Percentiles rank a stretch among this genome's conserved stretches.
These are phyloP conservation scores for Cirrhinus mrigala DNA, from an alignment of 2,797 vertebrate genomes.

Conservation along the genomic window DNA sequence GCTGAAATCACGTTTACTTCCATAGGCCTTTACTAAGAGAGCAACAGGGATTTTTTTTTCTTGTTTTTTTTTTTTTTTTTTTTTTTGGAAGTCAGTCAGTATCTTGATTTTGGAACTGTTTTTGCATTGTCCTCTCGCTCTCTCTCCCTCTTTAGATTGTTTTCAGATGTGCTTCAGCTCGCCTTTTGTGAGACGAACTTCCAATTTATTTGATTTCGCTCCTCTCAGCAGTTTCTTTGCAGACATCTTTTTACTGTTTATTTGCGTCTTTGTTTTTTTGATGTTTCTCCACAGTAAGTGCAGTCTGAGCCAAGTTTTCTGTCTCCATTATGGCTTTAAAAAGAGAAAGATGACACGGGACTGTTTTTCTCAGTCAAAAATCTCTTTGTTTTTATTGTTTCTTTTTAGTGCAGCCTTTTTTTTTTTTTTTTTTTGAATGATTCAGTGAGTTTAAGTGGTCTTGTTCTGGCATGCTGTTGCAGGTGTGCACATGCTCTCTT, in stretches of 20 bases:
- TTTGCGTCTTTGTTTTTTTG: slow-evolving; percentile 67
- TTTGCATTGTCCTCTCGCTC: slow-evolving; percentile 68
- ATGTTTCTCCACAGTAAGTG: slow-evolving; percentile 67
- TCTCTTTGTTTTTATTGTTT: slow-evolving; percentile 49
- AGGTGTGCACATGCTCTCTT: slow-evolving; percentile 65
- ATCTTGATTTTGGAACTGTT: slow-evolving; percentile 74
- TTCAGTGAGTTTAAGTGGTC: slow-evolving; percentile 65
- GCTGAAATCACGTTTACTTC: slow-evolving; percentile 73
- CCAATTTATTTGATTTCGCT: slow-evolving; percentile 79
- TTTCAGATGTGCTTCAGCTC: slow-evolving; percentile 74
- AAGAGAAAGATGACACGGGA: slow-evolving; percentile 71
- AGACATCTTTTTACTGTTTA: slow-evolving; percentile 69
- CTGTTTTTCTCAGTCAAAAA: slow-evolving; percentile 67
- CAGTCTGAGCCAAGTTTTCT: slow-evolving; percentile 68
- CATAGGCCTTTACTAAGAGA: slow-evolving; percentile 64
- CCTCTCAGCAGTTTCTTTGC: slow-evolving; percentile 70
- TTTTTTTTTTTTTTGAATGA: slow-evolving; percentile 59
- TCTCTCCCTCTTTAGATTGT: slow-evolving; percentile 64
- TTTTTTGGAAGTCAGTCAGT: slow-evolving; percentile 64
- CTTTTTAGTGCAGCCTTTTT: slow-evolving; percentile 37
- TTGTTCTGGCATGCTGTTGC: slow-evolving; percentile 65
- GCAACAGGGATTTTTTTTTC: slow-evolving; percentile 58
- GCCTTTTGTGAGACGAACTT: slow-evolving; percentile 68
- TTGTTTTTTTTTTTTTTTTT: slow-evolving; percentile 40
- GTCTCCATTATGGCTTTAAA: slow-evolving; percentile 65